A percentile compares a stretch with the other conserved stretches of the same genome.
Conservation (phyloP, 2,888 invertebrate species). For the Mystacides longicornis region DNA sequence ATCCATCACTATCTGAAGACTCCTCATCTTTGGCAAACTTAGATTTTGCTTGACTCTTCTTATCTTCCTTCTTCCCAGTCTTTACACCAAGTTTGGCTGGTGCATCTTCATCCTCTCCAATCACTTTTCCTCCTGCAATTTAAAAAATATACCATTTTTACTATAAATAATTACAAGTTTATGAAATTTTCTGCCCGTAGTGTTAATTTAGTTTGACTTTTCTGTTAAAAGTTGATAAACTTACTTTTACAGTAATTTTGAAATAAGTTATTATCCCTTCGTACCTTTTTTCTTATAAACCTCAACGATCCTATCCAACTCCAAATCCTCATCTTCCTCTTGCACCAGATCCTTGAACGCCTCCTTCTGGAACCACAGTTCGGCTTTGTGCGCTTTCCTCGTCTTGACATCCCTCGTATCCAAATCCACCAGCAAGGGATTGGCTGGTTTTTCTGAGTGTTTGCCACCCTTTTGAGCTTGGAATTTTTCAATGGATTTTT, state of each 20-base stretch:
- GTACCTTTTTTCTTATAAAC: slow-evolving; percentile 65
- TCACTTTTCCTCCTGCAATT: slow-evolving; percentile 29
- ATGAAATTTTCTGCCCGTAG: background rate
- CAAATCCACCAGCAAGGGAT: slow-evolving; percentile 74
- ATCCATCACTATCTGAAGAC: slow-evolving; percentile 10
- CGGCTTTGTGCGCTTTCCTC: slow-evolving; percentile 68
- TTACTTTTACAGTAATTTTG: background rate
- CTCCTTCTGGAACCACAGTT: slow-evolving; percentile 83
- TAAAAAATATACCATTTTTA: background rate
- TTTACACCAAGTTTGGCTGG: background rate
- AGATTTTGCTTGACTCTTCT: slow-evolving; percentile 9
- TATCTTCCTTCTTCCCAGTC: background rate
- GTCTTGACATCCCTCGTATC: slow-evolving; percentile 68
- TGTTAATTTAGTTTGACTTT: background rate
- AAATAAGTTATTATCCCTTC: slow-evolving; percentile 18
- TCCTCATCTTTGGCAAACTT: background rate
- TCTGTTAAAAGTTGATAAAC: background rate
- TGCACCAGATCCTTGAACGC: slow-evolving; percentile 71
- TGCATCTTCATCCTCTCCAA: slow-evolving; percentile 30
- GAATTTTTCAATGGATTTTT: slow-evolving; percentile 22
- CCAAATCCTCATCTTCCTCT: slow-evolving; percentile 86
- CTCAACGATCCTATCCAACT: slow-evolving; percentile 72
- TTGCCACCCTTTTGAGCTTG: too few relatives aligned
- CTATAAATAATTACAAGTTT: background rate
- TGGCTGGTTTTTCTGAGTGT: slow-evolving; percentile 29